These are phyloP conservation scores for Lasioglossum villosulum DNA, from an alignment of 2,888 invertebrate genomes.

Conservation along the genomic window DNA sequence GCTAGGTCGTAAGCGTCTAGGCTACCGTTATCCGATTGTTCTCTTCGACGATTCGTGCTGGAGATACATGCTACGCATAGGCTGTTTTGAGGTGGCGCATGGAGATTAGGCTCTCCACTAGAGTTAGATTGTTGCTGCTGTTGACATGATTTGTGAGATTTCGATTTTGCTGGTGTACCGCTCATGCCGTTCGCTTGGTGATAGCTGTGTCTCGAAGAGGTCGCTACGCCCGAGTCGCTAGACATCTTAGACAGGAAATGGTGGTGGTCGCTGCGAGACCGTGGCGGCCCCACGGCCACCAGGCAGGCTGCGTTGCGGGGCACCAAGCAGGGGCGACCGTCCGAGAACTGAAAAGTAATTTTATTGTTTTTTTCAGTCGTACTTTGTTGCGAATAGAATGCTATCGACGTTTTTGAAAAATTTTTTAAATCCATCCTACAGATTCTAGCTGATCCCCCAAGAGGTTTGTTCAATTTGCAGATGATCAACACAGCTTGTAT, in stretches of 20 bases:
- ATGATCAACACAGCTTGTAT: not conserved
- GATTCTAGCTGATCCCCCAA: not conserved
- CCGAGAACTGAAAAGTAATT: slow-evolving; percentile 77
- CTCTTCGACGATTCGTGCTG: slow-evolving; percentile 78
- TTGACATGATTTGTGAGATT: slow-evolving; percentile 73
- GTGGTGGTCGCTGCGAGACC: slow-evolving; percentile 89
- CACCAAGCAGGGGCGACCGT: slow-evolving; percentile 82
- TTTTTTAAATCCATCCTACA: not conserved
- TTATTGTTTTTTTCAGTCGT: not conserved
- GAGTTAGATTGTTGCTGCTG: slow-evolving; percentile 59
- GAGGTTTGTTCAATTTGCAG: not conserved
- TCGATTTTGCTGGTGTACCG: slow-evolving; percentile 75
- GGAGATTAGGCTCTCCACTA: slow-evolving; percentile 49
- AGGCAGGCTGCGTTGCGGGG: slow-evolving; percentile 89
- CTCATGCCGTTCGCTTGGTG: slow-evolving; percentile 83
- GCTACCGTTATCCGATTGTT: slow-evolving; percentile 87
- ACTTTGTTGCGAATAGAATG: not conserved
- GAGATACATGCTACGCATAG: slow-evolving; percentile 83
- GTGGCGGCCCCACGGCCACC: slow-evolving; percentile 89
- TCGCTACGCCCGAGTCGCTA: slow-evolving; percentile 81
- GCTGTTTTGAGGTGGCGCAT: slow-evolving; percentile 71
- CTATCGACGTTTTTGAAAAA: no score
- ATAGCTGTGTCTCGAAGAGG: slow-evolving; percentile 81
- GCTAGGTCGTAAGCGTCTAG: slow-evolving; percentile 94
- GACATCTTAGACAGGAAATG: slow-evolving; percentile 88